Evolutionary conservation across 2,888 invertebrate species (phyloP).

Genomic region (Axea sp.): DNA sequence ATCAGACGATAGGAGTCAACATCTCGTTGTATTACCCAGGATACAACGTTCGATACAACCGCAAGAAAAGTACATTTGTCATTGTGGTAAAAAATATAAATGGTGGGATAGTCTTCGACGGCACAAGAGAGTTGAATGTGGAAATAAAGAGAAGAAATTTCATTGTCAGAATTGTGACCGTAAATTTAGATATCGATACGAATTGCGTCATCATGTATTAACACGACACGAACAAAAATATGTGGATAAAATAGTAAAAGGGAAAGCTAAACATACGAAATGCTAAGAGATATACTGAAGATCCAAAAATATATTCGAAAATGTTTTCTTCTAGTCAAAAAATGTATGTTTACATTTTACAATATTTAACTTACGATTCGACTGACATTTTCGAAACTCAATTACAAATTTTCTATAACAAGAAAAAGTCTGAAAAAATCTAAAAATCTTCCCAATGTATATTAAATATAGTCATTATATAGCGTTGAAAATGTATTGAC

Average conservation of each 20-base stretch:
- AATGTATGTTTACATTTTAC: no score
- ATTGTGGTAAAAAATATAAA: constrained; percentile 67
- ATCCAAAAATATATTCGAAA: not conserved
- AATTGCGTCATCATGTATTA: constrained; percentile 57
- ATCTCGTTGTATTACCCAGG: not conserved
- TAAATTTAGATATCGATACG: constrained; percentile 71
- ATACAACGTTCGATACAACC: not conserved
- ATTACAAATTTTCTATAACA: no score
- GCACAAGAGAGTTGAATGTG: constrained; percentile 72
- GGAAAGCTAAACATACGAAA: no score
- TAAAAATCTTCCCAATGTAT: no score
- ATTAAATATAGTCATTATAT: no score
- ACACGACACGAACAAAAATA: constrained; percentile 7
- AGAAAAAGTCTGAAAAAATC: no score
- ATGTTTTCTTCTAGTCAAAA: no score
- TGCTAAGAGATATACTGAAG: not conserved
- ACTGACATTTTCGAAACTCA: no score
- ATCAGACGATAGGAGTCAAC: not conserved
- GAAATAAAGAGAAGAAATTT: constrained; percentile 76
- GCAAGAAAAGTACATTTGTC: constrained; percentile 51
- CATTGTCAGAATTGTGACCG: constrained; percentile 75
- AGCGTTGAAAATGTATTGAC: no score
- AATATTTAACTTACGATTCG: no score
- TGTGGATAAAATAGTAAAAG: not conserved
- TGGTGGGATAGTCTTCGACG: constrained; percentile 66